phyloP scores from a whole-genome alignment of 2,797 vertebrate species.

The Botia kubotai region DNA sequence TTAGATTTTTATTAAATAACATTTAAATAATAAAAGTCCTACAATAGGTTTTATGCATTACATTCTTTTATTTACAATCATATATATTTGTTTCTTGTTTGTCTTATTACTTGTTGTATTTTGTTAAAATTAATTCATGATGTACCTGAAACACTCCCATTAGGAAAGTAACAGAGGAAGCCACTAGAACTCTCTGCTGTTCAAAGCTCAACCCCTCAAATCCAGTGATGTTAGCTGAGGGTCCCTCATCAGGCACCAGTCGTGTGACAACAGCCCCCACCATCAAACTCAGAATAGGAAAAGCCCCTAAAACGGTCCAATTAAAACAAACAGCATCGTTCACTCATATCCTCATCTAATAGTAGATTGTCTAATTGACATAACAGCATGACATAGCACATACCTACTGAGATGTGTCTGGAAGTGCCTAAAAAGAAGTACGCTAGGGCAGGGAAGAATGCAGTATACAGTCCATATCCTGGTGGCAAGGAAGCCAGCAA shows the following conservation, averaged over 20 bases:
- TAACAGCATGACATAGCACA: neutral
- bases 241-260: conserved; percentile 74
- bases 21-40: neutral
- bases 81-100: too few relatives aligned
- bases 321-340: neutral
- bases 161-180: conserved; percentile 86
- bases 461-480: conserved; percentile 89
- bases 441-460: conserved; percentile 88
- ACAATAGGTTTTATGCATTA: neutral
- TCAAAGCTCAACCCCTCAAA: conserved; percentile 72
- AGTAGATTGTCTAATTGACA: neutral
- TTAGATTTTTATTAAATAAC: too few relatives aligned
- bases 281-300: conserved; percentile 93
- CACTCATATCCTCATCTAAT: neutral
- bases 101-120: too few relatives aligned
- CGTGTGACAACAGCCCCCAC: conserved; percentile 85
- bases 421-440: conserved; percentile 96
- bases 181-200: conserved; percentile 82
- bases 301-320: conserved; percentile 81
- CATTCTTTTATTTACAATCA: too few relatives aligned
- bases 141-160: conserved; percentile 90
- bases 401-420: conserved; percentile 92
- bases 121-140: neutral
- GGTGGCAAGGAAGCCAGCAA: conserved; percentile 86
- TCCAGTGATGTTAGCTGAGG: conserved; percentile 67